phyloP scores from a whole-genome alignment of 2,888 invertebrate genomes.

The Habrosyne pyritoides region DNA sequence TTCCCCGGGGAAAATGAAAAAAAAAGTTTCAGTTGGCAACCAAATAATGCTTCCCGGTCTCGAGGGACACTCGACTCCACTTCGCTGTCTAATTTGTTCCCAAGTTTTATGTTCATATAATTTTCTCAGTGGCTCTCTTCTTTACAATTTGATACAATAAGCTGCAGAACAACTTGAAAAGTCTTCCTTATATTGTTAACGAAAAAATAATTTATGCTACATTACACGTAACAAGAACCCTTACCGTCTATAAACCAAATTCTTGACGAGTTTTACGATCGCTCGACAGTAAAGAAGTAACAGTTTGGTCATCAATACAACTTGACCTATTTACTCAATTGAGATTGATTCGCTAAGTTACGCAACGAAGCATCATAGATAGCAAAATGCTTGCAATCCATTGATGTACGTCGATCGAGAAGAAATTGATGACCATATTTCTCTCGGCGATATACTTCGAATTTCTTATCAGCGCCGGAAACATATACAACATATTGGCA shows the following conservation, averaged over 20 bases:
- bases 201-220: background rate
- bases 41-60: conserved; percentile 52
- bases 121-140: conserved; percentile 48
- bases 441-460: conserved; percentile 25
- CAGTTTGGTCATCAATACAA: conserved; percentile 14
- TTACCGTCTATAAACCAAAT: background rate
- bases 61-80: conserved; percentile 47
- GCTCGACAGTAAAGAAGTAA: background rate
- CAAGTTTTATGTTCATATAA: conserved; percentile 62
- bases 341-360: conserved; percentile 41
- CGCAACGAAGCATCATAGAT: conserved; percentile 40
- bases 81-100: conserved; percentile 60
- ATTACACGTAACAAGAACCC: background rate
- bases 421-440: conserved; percentile 30
- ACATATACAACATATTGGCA: conserved; percentile 15
- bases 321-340: conserved; percentile 43
- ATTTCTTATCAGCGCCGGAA: conserved; percentile 24
- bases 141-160: conserved; percentile 59
- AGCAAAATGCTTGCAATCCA: conserved; percentile 34
- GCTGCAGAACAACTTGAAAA: conserved; percentile 29
- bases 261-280: background rate
- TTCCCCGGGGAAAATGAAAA: conserved; percentile 54
- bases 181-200: background rate
- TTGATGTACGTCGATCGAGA: conserved; percentile 20
- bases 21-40: conserved; percentile 57